Percentiles rank a stretch among this genome's conserved stretches.
These are phyloP conservation scores for Columba guinea DNA, from an alignment of 2,797 vertebrate species.

Conservation along the genomic window DNA sequence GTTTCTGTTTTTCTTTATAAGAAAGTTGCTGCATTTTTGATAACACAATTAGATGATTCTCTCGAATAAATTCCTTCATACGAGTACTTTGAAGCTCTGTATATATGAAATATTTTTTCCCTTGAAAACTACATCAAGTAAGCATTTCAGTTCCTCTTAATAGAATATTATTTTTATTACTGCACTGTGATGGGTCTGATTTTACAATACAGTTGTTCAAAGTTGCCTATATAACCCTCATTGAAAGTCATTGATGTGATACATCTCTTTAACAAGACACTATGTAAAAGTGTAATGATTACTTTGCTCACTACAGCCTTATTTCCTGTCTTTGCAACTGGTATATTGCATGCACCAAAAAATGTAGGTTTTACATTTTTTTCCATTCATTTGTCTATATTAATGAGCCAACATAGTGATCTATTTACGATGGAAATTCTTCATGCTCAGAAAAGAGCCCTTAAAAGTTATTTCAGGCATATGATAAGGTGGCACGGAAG, in stretches of 20 bases:
- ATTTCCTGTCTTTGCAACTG: not conserved
- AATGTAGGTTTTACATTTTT: not conserved
- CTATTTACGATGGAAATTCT: not conserved
- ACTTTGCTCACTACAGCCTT: not conserved
- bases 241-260: not conserved
- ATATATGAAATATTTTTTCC: not conserved
- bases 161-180: not conserved
- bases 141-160: not conserved
- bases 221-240: not conserved
- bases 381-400: not conserved
- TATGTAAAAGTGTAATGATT: not conserved
- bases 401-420: not conserved
- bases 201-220: not conserved
- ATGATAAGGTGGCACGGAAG: not conserved
- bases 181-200: not conserved
- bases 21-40: not conserved
- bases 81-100: not conserved
- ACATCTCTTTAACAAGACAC: not conserved
- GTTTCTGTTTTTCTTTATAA: not conserved
- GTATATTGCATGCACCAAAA: not conserved
- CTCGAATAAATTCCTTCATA: not conserved
- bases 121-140: not conserved
- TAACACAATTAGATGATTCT: not conserved
- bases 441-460: not conserved
- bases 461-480: not conserved